Conservation (phyloP, 2,888 invertebrate species). For the Dexiosoma caninum region DNA sequence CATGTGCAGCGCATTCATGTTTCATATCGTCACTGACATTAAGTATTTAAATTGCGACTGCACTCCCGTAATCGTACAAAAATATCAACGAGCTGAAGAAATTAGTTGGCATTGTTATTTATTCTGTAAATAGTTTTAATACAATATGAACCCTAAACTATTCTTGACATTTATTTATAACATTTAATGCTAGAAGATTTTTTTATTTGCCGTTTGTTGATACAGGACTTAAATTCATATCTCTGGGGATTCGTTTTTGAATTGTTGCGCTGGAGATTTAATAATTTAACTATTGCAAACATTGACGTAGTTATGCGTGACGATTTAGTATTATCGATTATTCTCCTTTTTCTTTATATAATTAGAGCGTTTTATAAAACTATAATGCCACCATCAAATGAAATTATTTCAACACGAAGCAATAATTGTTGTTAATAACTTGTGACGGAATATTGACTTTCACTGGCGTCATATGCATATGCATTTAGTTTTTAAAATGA, state of each 20-base stretch:
- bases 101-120: conserved; percentile 15
- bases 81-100: background rate
- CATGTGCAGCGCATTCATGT: background rate
- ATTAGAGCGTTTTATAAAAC: too few relatives aligned
- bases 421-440: background rate
- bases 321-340: background rate
- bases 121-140: conserved; percentile 11
- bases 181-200: background rate
- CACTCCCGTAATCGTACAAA: background rate
- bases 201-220: too few relatives aligned
- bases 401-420: background rate
- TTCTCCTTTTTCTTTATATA: too few relatives aligned
- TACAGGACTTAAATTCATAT: background rate
- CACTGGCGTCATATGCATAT: too few relatives aligned
- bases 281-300: background rate
- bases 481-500: too few relatives aligned
- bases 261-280: background rate
- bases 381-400: background rate
- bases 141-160: background rate
- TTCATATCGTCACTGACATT: conserved; percentile 47
- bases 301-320: conserved; percentile 9
- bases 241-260: background rate
- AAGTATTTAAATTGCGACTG: conserved; percentile 15
- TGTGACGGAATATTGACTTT: too few relatives aligned
- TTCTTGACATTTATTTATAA: background rate